Base-by-base conservation (phyloP, 2,888 invertebrate species). In the Platycheirus rosarum region DNA sequence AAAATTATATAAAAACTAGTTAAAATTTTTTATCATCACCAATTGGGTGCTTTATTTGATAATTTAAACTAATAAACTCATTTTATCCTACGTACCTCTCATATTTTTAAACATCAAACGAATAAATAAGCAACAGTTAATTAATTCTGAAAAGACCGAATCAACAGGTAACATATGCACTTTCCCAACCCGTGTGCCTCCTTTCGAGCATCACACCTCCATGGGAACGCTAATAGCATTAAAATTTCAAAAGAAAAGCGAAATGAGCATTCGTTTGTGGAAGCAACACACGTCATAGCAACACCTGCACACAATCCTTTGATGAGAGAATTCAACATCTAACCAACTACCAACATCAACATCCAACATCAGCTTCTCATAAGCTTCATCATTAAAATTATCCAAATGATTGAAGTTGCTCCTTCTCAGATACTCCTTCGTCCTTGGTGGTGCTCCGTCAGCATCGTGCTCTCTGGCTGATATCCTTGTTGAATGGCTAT, bases 301-400 rank as follows among this genome's bases (percentile, higher is more conserved):
- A 26, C 48, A 26, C 29, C 16, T 18, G 35, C 60, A 42, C n/a
- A 14, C 40, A 60, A 18, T 11, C 23, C 13, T 8, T n/a, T 7
- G 37, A 13, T 5, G n/a, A 13, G 6, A 40, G 13, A 40, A 13
- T 40, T 5, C 8, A 13, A n/a, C n/a, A n/a, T 13, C 6, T 13
- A 35, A 8, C 4, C 26, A 26, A 26, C 29, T 32, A 23, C 29
- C 8, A 1, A 5, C 29, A 32, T 13, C 8, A 35, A n/a, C 37
- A 37, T n/a, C 9, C 37, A 37, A 3, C n/a, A 40, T 3, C 57
- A 48, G 14, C 44, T 16, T 48, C 65, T 69, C 62, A 63, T 69
- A 76, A 69, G 69, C 65, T 69, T 16, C 62, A 57, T 76, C 76
- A 76, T 76, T 76, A 76, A 69, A 76, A 69, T 76, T 69, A 76